Conservation (phyloP, 2,888 invertebrate genomes). For the Ornithoptera alexandrae region DNA sequence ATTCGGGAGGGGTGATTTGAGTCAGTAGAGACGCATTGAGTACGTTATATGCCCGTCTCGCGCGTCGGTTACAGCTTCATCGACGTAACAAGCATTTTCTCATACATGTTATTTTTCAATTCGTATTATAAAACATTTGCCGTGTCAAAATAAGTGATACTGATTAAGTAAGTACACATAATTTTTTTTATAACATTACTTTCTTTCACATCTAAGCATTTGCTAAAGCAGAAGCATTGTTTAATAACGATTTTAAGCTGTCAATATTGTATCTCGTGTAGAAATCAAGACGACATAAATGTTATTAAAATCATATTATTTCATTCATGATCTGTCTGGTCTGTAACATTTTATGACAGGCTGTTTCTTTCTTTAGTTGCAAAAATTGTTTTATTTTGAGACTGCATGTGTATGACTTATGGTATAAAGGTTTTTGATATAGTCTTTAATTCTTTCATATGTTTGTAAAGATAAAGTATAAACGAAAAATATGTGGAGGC, state of each 20-base stretch:
- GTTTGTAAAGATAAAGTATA: conserved; percentile 4
- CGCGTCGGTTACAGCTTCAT: conserved; percentile 34
- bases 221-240: not conserved
- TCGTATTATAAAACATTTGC: conserved; percentile 4
- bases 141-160: conserved; percentile 20
- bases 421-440: conserved; percentile 1
- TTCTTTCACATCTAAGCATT: not conserved
- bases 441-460: conserved; percentile 12
- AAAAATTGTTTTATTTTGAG: conserved; percentile 18
- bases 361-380: conserved; percentile 11
- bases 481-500: not conserved
- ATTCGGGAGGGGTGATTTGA: conserved; percentile 36
- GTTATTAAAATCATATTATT: not conserved
- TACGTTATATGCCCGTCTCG: conserved; percentile 57
- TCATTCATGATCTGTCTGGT: not conserved
- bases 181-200: not conserved
- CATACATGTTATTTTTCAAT: conserved; percentile 4
- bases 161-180: not conserved
- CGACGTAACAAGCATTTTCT: conserved; percentile 21
- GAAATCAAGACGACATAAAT: not conserved
- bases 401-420: not conserved
- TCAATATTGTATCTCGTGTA: not conserved
- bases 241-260: not conserved
- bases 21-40: conserved; percentile 67
- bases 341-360: conserved; percentile 22